Percentiles rank a stretch among this genome's conserved stretches.
Conservation (phyloP, 2,888 invertebrate species). For the Prenolepis imparis region DNA sequence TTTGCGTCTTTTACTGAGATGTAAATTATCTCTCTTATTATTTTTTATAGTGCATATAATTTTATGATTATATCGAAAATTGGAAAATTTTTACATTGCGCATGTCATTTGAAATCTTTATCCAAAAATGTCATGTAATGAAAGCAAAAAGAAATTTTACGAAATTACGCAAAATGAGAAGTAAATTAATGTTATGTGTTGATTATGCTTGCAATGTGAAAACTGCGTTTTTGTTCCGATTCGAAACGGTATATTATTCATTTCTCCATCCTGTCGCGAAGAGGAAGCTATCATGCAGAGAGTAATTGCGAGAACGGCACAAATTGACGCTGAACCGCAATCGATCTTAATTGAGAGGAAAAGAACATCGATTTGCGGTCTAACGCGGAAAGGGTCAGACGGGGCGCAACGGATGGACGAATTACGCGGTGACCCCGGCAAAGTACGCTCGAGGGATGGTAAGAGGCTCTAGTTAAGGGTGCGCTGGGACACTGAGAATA, state of each 20-base stretch:
- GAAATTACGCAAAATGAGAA: background rate
- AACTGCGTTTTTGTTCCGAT: background rate
- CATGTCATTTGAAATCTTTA: background rate
- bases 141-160: background rate
- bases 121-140: background rate
- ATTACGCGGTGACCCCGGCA: constrained; percentile 66
- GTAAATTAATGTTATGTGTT: background rate
- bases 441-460: constrained; percentile 65
- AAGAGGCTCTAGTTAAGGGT: constrained; percentile 76
- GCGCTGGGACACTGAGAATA: constrained; percentile 72
- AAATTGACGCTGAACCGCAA: constrained; percentile 39
- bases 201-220: background rate
- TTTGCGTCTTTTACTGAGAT: background rate
- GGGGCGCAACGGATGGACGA: constrained; percentile 67
- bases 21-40: background rate
- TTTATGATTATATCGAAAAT: background rate
- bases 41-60: background rate
- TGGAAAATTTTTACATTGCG: background rate
- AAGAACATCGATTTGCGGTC: constrained; percentile 56
- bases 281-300: constrained; percentile 31
- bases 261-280: background rate
- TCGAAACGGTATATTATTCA: background rate
- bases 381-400: constrained; percentile 47
- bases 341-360: constrained; percentile 54
- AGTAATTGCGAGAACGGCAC: constrained; percentile 30